These are phyloP conservation scores for Tetropium fuscum DNA, from an alignment of 2,888 invertebrate species.

Conservation along the genomic window DNA sequence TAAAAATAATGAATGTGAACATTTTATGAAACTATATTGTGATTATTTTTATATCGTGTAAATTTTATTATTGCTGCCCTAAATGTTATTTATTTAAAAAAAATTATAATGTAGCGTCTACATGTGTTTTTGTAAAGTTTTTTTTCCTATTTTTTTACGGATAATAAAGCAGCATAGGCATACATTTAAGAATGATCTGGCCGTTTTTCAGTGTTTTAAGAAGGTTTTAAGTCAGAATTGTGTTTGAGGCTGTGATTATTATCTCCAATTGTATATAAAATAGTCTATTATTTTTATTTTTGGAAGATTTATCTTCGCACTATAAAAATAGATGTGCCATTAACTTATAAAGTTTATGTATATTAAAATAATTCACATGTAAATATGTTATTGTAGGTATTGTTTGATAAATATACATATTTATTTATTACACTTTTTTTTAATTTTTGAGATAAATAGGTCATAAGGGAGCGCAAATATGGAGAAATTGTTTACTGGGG, in stretches of 20 bases:
- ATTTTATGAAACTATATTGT: conserved; percentile 30
- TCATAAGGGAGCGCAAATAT: no score
- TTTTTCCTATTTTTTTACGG: conserved; percentile 11
- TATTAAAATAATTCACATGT: conserved; percentile 52
- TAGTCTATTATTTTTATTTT: conserved; percentile 48
- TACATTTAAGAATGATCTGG: conserved; percentile 22
- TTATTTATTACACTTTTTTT: conserved; percentile 53
- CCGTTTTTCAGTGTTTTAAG: conserved; percentile 36
- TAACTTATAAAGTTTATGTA: conserved; percentile 56
- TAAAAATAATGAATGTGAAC: conserved; percentile 32
- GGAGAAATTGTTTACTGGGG: no score
- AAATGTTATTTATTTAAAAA: conserved; percentile 28
- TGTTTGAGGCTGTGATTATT: conserved; percentile 61
- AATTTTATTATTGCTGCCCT: conserved; percentile 33
- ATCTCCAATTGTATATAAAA: conserved; percentile 53
- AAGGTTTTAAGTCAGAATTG: conserved; percentile 49
- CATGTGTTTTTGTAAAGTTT: conserved; percentile 16
- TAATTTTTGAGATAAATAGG: no score
- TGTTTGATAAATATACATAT: conserved; percentile 60
- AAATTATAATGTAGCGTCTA: conserved; percentile 17
- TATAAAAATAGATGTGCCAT: conserved; percentile 58
- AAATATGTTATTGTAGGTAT: conserved; percentile 56
- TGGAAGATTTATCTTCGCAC: conserved; percentile 52
- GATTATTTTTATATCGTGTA: conserved; percentile 34
- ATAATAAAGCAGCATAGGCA: conserved; percentile 40